Base-by-base conservation (phyloP, 1,140 invertebrate species). In the Anthonomus grandis region DNA sequence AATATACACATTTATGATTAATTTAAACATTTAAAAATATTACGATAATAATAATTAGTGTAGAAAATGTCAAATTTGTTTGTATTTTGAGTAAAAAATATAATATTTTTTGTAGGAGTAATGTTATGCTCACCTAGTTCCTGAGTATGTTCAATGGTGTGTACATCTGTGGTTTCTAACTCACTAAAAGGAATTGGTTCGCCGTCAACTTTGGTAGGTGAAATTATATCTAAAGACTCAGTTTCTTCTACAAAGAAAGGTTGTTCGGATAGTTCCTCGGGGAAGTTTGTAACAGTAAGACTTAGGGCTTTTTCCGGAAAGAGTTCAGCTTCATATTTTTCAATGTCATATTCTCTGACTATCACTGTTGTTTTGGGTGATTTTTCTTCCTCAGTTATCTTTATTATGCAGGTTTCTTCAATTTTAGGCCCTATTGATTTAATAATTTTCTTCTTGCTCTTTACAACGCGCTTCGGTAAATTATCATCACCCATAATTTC, bases 401-500 rank as follows among this genome's bases (percentile, higher is more conserved):
- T 74, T 2, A 64, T 55, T n/a, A 68, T 65, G 60, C 70, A 68
- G 0, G 64, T 72, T n/a, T 69, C 63, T 59, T 72, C 66, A 37
- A 68, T 51, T 47, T 64, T 64, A 8, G 58, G 61, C 4, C 69
- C 70, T n/a, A 59, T 46, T 15, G 65, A 63, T 48, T 67, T 71
- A 4, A 67, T 54, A 0, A 69, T 54, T 23, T 62, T 67, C 42
- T 66, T 62, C 37, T 66, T 70, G 47, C 66, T 72, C 0, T 63
- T 67, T 9, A 68, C 64, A 49, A 65, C 67, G 48, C 66, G 68
- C 56, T 73, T 73, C 0, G 73, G 73, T 23, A 65, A 70, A 2
- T 75, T 73, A 36, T 68, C 67, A 57, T 68, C 66, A 5, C 74
- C 72, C 12, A 63, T 67, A n/a, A 74, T 71, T 57, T 79, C 73